Evolutionary conservation across 2,113 vertebrate species (phyloP).

Genomic region (Albula glossodonta): DNA sequence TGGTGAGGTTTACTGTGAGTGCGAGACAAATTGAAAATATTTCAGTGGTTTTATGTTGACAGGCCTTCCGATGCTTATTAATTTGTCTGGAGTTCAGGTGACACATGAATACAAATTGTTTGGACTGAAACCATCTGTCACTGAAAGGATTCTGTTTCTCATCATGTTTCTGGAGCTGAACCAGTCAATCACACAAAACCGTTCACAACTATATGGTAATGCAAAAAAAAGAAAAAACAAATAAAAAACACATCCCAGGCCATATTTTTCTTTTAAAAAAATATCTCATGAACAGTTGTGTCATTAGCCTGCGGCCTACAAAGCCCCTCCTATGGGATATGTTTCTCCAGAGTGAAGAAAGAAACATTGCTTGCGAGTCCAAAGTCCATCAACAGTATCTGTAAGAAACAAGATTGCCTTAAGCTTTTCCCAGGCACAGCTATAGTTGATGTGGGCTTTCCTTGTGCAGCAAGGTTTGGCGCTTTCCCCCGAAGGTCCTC

Average conservation of each 20-base stretch:
- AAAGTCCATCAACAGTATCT: background rate
- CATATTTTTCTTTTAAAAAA: slow-evolving; percentile 1
- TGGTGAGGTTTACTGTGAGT: background rate
- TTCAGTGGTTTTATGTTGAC: slow-evolving; percentile 13
- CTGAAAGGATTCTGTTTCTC: background rate
- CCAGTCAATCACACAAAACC: background rate
- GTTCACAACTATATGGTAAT: background rate
- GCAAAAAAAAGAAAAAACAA: background rate
- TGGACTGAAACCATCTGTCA: slow-evolving; percentile 10
- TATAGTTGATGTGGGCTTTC: background rate
- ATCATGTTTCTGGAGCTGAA: background rate
- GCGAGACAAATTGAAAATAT: slow-evolving; percentile 10
- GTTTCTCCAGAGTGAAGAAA: background rate
- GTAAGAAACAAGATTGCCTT: background rate
- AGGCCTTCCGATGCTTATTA: slow-evolving; percentile 13
- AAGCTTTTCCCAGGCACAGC: background rate
- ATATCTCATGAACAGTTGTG: background rate
- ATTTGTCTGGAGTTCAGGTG: slow-evolving; percentile 22
- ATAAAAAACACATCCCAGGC: background rate
- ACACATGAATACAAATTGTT: slow-evolving; percentile 7
- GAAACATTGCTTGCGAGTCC: background rate
- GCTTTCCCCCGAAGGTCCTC: background rate
- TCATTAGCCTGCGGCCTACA: background rate
- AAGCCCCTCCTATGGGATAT: background rate
- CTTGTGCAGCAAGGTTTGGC: background rate